phyloP scores from a whole-genome alignment of 1,140 invertebrate species.

The Aphis craccivora region DNA sequence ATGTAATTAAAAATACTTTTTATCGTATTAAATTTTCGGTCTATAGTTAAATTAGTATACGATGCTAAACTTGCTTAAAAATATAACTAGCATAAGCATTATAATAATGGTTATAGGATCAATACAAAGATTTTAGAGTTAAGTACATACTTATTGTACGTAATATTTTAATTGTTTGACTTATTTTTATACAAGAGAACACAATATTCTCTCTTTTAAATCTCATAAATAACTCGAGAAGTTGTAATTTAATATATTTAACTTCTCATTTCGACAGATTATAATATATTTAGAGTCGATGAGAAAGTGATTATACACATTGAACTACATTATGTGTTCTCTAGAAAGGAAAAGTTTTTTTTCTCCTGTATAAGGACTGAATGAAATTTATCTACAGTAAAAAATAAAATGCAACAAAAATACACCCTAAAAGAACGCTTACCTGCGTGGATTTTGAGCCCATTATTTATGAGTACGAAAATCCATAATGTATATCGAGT shows the following conservation, averaged over 20 bases:
- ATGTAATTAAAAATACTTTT: not conserved
- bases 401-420: not conserved
- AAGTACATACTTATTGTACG: not conserved
- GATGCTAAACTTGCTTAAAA: not conserved
- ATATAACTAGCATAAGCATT: not conserved
- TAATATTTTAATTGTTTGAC: not conserved
- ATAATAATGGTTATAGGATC: not conserved
- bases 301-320: not conserved
- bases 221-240: not conserved
- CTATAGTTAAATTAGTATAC: not conserved
- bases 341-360: not conserved
- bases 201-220: too few species aligned
- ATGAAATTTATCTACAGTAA: not conserved
- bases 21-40: not conserved
- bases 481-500: not conserved
- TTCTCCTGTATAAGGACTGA: not conserved
- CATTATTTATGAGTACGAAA: not conserved
- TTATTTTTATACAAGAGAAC: not conserved
- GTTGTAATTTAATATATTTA: not conserved
- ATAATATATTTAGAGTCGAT: not conserved
- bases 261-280: not conserved
- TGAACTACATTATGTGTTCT: not conserved
- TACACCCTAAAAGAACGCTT: not conserved
- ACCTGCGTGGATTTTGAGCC: not conserved
- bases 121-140: not conserved